Conservation (phyloP, 2,797 vertebrate species). For the Babyrousa celebensis region DNA sequence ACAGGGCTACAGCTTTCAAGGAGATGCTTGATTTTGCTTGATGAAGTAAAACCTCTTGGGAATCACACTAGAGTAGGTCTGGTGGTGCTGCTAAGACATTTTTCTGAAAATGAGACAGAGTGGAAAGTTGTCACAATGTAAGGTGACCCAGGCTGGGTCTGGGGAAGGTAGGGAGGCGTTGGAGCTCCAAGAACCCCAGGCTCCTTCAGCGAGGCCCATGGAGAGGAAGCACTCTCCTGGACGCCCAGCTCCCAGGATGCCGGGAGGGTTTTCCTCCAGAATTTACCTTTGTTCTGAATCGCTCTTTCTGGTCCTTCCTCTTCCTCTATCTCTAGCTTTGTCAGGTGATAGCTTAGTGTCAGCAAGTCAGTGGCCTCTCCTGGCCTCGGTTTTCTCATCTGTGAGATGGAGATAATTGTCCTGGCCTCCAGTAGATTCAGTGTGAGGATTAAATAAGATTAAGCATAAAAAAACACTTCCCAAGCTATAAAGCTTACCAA, state of each 20-base stretch:
- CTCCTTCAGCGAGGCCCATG: background rate
- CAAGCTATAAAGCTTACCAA: conserved; percentile 5
- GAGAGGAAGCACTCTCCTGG: accelerated
- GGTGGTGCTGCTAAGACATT: background rate
- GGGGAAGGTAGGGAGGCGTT: background rate
- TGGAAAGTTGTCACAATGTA: background rate
- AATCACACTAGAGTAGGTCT: background rate
- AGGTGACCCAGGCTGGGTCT: background rate
- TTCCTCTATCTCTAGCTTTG: background rate
- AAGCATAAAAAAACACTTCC: background rate
- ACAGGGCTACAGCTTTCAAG: background rate
- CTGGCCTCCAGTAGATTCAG: background rate
- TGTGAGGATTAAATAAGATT: conserved; percentile 15
- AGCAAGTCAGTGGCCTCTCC: background rate
- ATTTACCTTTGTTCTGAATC: background rate
- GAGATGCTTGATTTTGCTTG: background rate
- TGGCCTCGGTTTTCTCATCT: conserved; percentile 19
- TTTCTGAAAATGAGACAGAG: background rate
- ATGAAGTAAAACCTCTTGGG: background rate
- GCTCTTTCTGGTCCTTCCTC: background rate
- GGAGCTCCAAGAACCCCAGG: background rate
- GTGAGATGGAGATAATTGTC: background rate
- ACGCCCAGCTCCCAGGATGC: background rate
- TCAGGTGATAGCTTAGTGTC: background rate
- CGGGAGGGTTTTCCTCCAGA: background rate